Base-by-base conservation (phyloP, 2,113 vertebrate species). In the Amia ocellicauda region DNA sequence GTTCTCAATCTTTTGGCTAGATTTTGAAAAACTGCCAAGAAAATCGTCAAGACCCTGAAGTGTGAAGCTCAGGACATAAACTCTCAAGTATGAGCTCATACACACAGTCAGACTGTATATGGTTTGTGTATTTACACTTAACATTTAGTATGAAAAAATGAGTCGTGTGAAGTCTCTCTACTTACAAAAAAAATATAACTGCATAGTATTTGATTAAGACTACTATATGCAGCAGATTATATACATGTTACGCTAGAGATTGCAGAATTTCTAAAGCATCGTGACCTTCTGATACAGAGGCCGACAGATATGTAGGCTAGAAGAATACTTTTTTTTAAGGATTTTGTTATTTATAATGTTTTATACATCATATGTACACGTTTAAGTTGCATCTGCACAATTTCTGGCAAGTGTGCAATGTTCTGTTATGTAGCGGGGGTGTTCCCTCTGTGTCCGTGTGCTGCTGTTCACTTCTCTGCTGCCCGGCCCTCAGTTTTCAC, bases 321-420 rank as follows among this genome's bases (percentile, higher is more conserved):
- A 50, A 63, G 63, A 42, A 24, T 28, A 3, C 4, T 16, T 41
- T 56, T 69, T 26, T 61, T 31, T 45, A 52, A 63, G 27, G 53
- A 56, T 28, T 24, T 56, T 63, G 64, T 41, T 64, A 62, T 62
- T 26, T 60, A 52, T 76, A 63, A 71, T 50, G 31, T 66, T 76
- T 50, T 73, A 63, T 75, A 79, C 52, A 51, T 71, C 56, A 50
- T 80, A 78, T 78, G 69, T 71, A 82, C 64, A 80, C 20, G 59
- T 43, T 59, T 59, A 23, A 54, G 24, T 22, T 45, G 29, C 49
- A 22, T 60, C 63, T 19, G 31, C 42, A 22, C 14, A 54, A 62
- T 47, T 66, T 58, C 61, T 62, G 56, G 70, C 14, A 22, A 58
- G 61, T 7, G 16, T 54, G 54, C 47, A 50, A 16, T 50, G 16